These are phyloP conservation scores for Chlorocebus sabaeus DNA, from an alignment of 2,113 vertebrate genomes.

Conservation along the genomic window DNA sequence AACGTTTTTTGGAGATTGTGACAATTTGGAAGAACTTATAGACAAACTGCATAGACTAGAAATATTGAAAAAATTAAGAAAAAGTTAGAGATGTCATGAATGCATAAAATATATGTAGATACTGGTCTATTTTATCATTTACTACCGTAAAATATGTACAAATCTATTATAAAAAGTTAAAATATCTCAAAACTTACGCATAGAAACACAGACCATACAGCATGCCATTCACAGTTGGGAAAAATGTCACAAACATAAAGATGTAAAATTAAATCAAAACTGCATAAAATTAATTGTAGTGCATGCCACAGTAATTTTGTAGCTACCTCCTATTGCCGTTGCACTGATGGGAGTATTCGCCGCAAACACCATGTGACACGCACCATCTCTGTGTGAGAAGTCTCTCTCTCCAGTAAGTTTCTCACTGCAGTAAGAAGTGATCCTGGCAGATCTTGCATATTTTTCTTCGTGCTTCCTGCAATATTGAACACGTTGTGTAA, in stretches of 20 bases:
- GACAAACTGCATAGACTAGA: not conserved
- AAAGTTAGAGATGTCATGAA: not conserved
- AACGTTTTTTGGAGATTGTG: not conserved
- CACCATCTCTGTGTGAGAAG: not conserved
- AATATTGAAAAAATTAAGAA: not conserved
- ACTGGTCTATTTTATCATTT: not conserved
- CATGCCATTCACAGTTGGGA: not conserved
- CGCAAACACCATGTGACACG: not conserved
- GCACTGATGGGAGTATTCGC: fast-evolving
- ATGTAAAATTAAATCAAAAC: not conserved
- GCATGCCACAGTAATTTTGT: not conserved
- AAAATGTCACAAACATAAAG: not conserved
- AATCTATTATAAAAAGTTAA: not conserved
- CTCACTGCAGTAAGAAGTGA: not conserved
- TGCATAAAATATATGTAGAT: not conserved
- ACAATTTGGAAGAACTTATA: not conserved
- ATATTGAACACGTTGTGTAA: not conserved
- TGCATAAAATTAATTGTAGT: not conserved
- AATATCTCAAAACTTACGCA: not conserved
- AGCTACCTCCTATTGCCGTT: not conserved
- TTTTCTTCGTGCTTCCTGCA: not conserved
- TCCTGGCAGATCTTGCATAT: not conserved
- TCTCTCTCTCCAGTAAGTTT: not conserved
- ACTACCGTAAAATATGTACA: not conserved
- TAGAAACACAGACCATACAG: not conserved